Evolutionary conservation across 1,140 invertebrate species (phyloP), one percentile per base, ranked within the genome.

Genomic region (Wasmannia auropunctata): DNA sequence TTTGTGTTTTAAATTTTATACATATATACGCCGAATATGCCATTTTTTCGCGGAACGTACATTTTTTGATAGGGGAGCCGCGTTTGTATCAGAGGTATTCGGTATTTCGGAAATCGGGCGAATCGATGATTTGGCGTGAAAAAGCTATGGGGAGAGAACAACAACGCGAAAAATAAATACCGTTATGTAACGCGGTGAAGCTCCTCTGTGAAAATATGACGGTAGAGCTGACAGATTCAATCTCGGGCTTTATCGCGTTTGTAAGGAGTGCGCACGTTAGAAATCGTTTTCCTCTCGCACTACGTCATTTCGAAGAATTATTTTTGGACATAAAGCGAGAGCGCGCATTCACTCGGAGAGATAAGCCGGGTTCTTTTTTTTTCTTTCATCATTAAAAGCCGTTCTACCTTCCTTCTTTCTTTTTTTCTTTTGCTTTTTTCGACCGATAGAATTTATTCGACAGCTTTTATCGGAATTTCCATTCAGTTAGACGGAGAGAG

Each of bases 221-320:
- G 40, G n/a, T 63, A 62, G 25, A 79, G 11, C n/a, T 69, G 76
- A 80, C 76, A 69, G 76, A 80, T 80, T 80, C 49, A 22, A 51
- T 51, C 76, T 51, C 43, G 43, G n/a, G n/a, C 5, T 51, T 80
- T 37, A 69, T n/a, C 60, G 14, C n/a, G 14, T 67, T 67, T 49
- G 16, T 65, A 51, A 79, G 16, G 16, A 37, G 16, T 1, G n/a
- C 43, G 8, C 11, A 16, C 76, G 31, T 51, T 80, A 37, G 65
- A 80, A 69, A 58, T 34, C 49, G 25, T 58, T 67, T n/a, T n/a
- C n/a, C 43, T 8, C 16, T 46, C 65, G 10, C n/a, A 28, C 4
- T 14, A 14, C 63, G 22, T 54, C 31, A 70, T 81, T 37, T 31
- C 51, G 2, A 40, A 25, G 43, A 69, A 70, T 43, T 81, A 81